Percentiles rank a stretch among this genome's conserved stretches.
Conservation (phyloP, 2,888 invertebrate genomes). For the Candidula unifasciata region DNA sequence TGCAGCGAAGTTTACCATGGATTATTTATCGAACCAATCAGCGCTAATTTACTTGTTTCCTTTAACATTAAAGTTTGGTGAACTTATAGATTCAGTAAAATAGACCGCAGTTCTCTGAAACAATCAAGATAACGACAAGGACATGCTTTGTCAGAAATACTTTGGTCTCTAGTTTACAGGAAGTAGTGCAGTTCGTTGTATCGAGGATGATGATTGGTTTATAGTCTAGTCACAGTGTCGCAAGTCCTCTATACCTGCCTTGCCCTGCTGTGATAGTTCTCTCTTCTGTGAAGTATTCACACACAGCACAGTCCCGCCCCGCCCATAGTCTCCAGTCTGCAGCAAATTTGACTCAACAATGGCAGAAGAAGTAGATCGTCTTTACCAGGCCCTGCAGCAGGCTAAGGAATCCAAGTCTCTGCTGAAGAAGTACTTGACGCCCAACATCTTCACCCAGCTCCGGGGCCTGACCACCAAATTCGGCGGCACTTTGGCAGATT, state of each 20-base stretch:
- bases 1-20: too few relatives aligned
- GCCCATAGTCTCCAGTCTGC: not conserved
- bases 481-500: conserved; percentile 68
- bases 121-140: not conserved
- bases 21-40: too few relatives aligned
- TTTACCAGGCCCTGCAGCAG: conserved; percentile 31
- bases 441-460: conserved; percentile 11
- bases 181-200: not conserved
- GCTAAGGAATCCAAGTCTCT: conserved; percentile 29
- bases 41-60: too few relatives aligned
- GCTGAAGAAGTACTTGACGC: conserved; percentile 28
- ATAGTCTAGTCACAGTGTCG: not conserved
- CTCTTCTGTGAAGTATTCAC: too few relatives aligned
- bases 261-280: too few relatives aligned
- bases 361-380: conserved; percentile 29
- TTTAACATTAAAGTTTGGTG: too few relatives aligned
- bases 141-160: conserved; percentile 30
- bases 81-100: too few relatives aligned
- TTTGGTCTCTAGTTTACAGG: conserved; percentile 3
- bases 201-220: conserved; percentile 32
- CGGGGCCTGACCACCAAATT: conserved; percentile 58
- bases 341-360: not conserved
- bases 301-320: too few relatives aligned
- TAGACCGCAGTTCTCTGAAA: not conserved
- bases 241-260: not conserved